These are phyloP conservation scores for Watsonalla cultraria DNA, from an alignment of 2,888 invertebrate genomes.

Conservation along the genomic window DNA sequence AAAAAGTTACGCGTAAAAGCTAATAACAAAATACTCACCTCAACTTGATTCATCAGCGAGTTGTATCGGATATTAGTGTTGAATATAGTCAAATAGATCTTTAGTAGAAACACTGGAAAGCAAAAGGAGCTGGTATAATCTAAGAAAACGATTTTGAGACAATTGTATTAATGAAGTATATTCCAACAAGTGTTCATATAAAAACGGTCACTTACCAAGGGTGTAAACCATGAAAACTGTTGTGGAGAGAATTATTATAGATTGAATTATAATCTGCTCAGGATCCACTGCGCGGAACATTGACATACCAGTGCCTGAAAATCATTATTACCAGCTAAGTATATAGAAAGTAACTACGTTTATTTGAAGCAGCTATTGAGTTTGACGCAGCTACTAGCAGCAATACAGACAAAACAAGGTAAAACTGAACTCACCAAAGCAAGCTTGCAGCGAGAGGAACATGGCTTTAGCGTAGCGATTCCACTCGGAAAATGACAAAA, in stretches of 20 bases:
- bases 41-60: constrained; percentile 73
- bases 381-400: too few species aligned
- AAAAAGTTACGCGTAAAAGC: too few species aligned
- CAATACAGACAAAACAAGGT: too few species aligned
- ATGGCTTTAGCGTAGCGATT: constrained; percentile 35
- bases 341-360: too few species aligned
- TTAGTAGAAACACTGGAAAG: constrained; percentile 39
- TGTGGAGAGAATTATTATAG: constrained; percentile 34
- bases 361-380: too few species aligned
- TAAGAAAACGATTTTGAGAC: too few species aligned
- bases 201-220: constrained; percentile 27
- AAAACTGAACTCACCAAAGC: constrained; percentile 35
- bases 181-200: too few species aligned
- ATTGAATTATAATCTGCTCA: constrained; percentile 38
- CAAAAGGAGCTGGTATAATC: background rate
- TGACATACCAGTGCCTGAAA: constrained; percentile 44
- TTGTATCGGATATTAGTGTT: constrained; percentile 40
- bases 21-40: constrained; percentile 29
- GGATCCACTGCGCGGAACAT: constrained; percentile 27
- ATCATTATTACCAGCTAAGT: background rate
- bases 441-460: constrained; percentile 38
- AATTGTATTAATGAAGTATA: too few species aligned
- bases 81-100: constrained; percentile 38
- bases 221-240: constrained; percentile 43
- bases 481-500: constrained; percentile 13